Percentiles rank a stretch among this genome's conserved stretches.
These are phyloP conservation scores for Noctua janthe DNA, from an alignment of 2,888 invertebrate genomes.

Conservation along the genomic window DNA sequence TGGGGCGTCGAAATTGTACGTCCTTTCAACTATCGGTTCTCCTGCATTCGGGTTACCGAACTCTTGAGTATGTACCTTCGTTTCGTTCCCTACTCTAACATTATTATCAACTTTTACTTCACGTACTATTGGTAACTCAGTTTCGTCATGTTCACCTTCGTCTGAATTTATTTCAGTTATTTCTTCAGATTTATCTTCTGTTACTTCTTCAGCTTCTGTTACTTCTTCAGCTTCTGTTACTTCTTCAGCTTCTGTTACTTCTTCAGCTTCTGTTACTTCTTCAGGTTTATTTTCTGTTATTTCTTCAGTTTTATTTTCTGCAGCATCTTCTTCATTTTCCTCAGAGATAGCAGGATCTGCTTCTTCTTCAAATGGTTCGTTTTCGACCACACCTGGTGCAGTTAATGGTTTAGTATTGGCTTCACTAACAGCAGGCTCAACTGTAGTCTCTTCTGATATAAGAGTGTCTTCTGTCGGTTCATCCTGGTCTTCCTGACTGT, in stretches of 20 bases:
- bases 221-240: background rate
- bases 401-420: background rate
- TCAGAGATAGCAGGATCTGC: background rate
- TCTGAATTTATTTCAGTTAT: background rate
- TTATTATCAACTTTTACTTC: background rate
- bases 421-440: background rate
- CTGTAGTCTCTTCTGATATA: background rate
- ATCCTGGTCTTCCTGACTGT: background rate
- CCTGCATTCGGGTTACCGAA: conserved; percentile 16
- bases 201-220: background rate
- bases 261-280: too few relatives aligned
- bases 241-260: too few relatives aligned
- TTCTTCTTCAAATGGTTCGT: conserved; percentile 17
- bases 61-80: conserved; percentile 20
- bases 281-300: background rate
- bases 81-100: background rate
- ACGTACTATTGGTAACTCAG: background rate
- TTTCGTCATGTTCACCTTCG: background rate
- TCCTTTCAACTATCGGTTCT: conserved; percentile 30
- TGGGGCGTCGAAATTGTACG: conserved; percentile 24
- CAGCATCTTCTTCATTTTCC: background rate
- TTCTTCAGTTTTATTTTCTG: background rate
- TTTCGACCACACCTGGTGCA: background rate
- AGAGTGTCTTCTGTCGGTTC: background rate
- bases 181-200: too few relatives aligned